These are phyloP conservation scores for Rhabdornis inornatus DNA, from an alignment of 2,113 vertebrate genomes.

Conservation along the genomic window DNA sequence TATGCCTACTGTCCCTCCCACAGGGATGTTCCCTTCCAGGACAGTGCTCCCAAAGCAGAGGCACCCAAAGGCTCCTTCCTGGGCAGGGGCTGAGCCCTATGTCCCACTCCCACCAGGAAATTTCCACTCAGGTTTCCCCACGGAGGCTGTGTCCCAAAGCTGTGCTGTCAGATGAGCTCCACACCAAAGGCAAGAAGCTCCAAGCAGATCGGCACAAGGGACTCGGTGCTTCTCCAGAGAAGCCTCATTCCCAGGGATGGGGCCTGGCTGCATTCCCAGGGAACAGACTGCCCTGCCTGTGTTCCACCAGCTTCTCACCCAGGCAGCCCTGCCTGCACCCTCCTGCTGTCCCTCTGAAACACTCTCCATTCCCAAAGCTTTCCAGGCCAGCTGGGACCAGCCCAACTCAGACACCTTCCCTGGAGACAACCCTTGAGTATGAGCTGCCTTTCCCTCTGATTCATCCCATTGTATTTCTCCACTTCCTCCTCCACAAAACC, in stretches of 20 bases:
- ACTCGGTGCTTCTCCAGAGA: background rate
- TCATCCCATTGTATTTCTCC: background rate
- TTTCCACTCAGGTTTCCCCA: background rate
- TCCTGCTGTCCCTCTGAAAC: background rate
- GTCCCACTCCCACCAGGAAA: background rate
- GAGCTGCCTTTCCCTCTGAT: background rate
- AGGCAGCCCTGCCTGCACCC: background rate
- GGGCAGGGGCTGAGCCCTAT: background rate
- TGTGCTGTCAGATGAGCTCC: background rate
- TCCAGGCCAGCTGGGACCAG: background rate
- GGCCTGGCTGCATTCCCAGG: background rate
- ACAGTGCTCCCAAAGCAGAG: background rate
- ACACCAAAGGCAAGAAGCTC: rapidly evolving
- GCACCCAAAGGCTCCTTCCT: background rate
- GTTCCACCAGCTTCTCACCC: background rate
- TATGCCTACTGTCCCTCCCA: background rate
- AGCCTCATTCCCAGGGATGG: rapidly evolving
- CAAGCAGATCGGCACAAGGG: background rate
- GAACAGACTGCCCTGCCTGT: background rate
- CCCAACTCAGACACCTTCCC: background rate
- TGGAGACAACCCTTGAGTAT: background rate
- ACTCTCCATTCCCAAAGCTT: background rate
- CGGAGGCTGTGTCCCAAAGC: background rate
- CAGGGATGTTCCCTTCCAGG: background rate
- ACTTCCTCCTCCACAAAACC: background rate